Conservation (phyloP, 2,888 invertebrate genomes). For the Melieria crassipennis region DNA sequence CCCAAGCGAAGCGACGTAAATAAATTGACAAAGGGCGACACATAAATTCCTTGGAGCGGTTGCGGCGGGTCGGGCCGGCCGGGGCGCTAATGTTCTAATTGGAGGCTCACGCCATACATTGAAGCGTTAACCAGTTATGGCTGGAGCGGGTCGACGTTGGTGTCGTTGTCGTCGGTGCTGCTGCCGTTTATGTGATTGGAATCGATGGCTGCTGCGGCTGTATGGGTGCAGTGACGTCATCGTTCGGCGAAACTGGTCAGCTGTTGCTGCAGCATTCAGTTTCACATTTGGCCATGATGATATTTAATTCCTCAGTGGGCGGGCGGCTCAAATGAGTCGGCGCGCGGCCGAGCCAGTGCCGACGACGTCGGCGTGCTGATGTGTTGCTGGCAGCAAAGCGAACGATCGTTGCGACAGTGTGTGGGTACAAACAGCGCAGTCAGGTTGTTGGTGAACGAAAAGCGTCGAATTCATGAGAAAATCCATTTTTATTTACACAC, state of each 20-base stretch:
- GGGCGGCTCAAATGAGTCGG: not conserved
- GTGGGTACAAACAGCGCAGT: too few species aligned
- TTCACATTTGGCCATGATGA: constrained; percentile 32
- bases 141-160: not conserved
- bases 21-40: constrained; percentile 23
- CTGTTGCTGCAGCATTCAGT: constrained; percentile 23
- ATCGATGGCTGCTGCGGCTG: constrained; percentile 1
- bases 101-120: not conserved
- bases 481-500: too few species aligned
- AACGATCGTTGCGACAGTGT: too few species aligned
- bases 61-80: constrained; percentile 13
- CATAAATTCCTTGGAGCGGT: constrained; percentile 17
- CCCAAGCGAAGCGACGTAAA: not conserved
- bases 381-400: too few species aligned
- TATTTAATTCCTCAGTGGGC: constrained; percentile 21
- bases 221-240: not conserved
- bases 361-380: too few species aligned
- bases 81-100: not conserved
- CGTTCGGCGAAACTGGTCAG: constrained; percentile 21
- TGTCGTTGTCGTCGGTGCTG: not conserved
- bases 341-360: too few species aligned
- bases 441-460: too few species aligned
- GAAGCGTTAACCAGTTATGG: constrained; percentile 20
- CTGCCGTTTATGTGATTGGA: constrained; percentile 18
- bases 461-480: too few species aligned